phyloP scores from a whole-genome alignment of 2,888 invertebrate genomes.

The Tipula lateralis region DNA sequence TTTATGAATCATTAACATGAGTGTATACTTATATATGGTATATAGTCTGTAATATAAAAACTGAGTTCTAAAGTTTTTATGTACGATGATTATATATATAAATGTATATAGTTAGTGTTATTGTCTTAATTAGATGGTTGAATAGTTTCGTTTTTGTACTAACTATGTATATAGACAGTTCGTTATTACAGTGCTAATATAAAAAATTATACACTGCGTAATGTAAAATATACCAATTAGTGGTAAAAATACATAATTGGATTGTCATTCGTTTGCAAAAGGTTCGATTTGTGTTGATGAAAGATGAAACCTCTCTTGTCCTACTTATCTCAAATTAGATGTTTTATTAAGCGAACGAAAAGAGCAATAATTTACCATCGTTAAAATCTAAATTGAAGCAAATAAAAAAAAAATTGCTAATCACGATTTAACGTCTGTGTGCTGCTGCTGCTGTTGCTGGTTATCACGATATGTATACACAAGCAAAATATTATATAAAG shows the following conservation, averaged over 20 bases:
- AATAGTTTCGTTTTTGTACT: background rate
- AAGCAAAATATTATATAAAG: background rate
- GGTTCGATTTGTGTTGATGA: background rate
- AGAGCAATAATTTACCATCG: background rate
- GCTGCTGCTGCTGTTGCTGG: background rate
- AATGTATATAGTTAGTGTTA: background rate
- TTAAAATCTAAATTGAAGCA: slow-evolving; percentile 1
- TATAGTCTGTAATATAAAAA: background rate
- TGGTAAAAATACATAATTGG: background rate
- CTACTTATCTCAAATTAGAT: slow-evolving; percentile 11
- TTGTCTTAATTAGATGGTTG: slow-evolving; percentile 13
- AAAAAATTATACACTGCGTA: background rate
- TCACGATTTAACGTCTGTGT: slow-evolving; percentile 11
- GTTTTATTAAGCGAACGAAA: background rate
- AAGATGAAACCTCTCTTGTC: background rate
- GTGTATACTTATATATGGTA: background rate
- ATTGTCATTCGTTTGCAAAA: background rate
- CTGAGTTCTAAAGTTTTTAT: background rate
- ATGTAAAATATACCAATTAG: background rate
- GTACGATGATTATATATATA: background rate
- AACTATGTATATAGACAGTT: background rate
- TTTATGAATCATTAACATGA: background rate
- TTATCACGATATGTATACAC: background rate
- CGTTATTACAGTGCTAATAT: background rate
- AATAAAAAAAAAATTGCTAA: background rate